Base-by-base conservation (phyloP, 2,113 vertebrate genomes). In the Caranx ignobilis region DNA sequence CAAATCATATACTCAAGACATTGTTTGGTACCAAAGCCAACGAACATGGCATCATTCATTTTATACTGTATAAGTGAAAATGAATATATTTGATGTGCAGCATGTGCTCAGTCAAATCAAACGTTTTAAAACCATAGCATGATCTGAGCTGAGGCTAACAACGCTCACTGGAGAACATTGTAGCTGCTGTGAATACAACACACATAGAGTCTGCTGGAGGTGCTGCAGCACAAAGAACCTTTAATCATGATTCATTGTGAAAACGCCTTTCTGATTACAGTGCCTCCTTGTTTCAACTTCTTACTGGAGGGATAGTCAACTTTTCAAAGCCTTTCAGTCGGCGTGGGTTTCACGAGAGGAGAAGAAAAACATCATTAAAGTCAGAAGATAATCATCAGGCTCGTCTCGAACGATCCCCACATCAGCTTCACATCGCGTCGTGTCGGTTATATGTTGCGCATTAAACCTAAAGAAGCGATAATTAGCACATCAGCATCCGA, bases 51-150 rank as follows among this genome's bases (percentile, higher is more conserved):
- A 26, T 26, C 26, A 26, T 26, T 26, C 26, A 26, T 26, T 26
- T 26, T 26, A 26, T 26, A 26, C 26, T 26, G 26, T 26, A 26
- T 26, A 1, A 26, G 26, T 26, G 26, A 26, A 26, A 26, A 26
- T 26, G 26, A 26, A 26, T 26, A 26, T 26, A 26, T 26, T 26
- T 26, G 26, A 26, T 26, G 26, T 26, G 26, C 26, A 26, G 26
- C 26, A 1, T 69, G 52, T 37, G 50, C 31, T 71, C 34, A 71
- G 66, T 74, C 43, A 52, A 56, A 65, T 26, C 45, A n/a, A 34
- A 47, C 16, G 6, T 41, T 34, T 45, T 3, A 2, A 39, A 62
- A 41, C 68, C 52, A 2, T 19, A n/a, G 60, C 11, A 62, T 2
- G 39, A 45, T 35, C 48, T 37, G 34, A 67, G 8, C 8, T 39